Evolutionary conservation across 2,113 vertebrate species (phyloP), one percentile per base, ranked within the genome.

Genomic region (Thinocorus orbignyianus): DNA sequence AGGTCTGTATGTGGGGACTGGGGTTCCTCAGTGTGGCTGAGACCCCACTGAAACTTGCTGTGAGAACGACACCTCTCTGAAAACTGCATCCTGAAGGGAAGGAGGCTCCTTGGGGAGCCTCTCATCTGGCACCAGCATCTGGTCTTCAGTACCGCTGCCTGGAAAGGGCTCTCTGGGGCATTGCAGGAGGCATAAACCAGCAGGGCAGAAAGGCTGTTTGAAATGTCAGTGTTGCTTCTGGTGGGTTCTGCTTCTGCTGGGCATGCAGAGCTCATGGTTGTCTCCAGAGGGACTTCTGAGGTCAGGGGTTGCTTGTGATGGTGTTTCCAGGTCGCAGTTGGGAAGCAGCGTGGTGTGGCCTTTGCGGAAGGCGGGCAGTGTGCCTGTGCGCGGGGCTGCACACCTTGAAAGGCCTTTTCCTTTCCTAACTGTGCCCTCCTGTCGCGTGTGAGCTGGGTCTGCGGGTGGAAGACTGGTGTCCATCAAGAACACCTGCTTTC

Each of bases 81-180:
- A 91, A 83, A 10, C 81, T 9, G 4, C 22, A 12, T 76, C 81
- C 66, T 5, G 1, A 49, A 55, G 46, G 26, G 54, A 37, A 13
- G 77, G 79, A 81, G 37, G 48, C 42, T 72, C 48, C 19, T 0
- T 26, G 78, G 49, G 17, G 42, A 48, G 17, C 46, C 46, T 79
- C 46, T 23, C 1, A 3, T 42, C 25, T 70, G 93, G 76, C 61
- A 54, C 61, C 70, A 69, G 35, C 48, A 4, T 19, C 76, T 10
- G 39, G 8, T 2, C 44, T 61, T 80, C 7, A 2, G 71, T 2
- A 22, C 19, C 0, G 0, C 35, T 44, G 52, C 48, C 25, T 51
- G 44, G 31, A 49, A 60, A n/a, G 37, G 48, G 20, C 52, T 69
- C 60, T 30, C 58, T 33, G 52, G 41, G 19, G 3, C 3, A 5